Percentiles rank a stretch among this genome's conserved stretches.
Evolutionary conservation across 2,113 vertebrate species (phyloP).

Genomic region (Phocoena sinus): DNA sequence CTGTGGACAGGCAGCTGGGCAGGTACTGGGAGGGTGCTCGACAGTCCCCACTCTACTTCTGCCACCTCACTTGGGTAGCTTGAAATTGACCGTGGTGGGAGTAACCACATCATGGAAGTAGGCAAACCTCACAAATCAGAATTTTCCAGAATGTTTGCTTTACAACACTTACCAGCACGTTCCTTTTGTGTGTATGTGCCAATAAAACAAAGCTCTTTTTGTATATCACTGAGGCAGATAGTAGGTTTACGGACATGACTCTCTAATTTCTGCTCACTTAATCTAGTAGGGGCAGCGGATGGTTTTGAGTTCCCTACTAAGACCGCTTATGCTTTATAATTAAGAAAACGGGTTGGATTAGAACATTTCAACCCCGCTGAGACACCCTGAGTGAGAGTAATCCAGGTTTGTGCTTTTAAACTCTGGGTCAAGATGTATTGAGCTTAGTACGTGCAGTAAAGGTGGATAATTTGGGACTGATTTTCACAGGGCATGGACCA

Average conservation of each 20-base stretch:
- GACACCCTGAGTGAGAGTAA: background rate
- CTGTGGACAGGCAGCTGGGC: background rate
- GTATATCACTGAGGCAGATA: background rate
- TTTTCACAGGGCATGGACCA: background rate
- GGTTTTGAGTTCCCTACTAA: background rate
- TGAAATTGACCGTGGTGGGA: background rate
- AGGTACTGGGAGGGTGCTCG: background rate
- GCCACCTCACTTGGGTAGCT: background rate
- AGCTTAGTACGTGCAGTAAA: background rate
- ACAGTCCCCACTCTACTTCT: background rate
- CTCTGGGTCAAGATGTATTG: background rate
- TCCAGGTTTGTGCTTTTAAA: conserved; percentile 1
- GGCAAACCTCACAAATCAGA: background rate
- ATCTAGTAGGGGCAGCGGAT: background rate
- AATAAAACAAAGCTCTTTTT: background rate
- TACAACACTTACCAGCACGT: background rate
- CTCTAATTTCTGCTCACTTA: background rate
- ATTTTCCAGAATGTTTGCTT: background rate
- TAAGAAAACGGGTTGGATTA: background rate
- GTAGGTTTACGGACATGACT: background rate
- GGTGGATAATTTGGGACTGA: background rate
- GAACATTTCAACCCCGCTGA: background rate
- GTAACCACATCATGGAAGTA: background rate
- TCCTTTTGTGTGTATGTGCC: background rate
- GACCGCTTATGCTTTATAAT: background rate